Percentiles rank a stretch among this genome's conserved stretches.
Conservation (phyloP, 2,888 invertebrate genomes). For the Chalcosyrphus nemorum region DNA sequence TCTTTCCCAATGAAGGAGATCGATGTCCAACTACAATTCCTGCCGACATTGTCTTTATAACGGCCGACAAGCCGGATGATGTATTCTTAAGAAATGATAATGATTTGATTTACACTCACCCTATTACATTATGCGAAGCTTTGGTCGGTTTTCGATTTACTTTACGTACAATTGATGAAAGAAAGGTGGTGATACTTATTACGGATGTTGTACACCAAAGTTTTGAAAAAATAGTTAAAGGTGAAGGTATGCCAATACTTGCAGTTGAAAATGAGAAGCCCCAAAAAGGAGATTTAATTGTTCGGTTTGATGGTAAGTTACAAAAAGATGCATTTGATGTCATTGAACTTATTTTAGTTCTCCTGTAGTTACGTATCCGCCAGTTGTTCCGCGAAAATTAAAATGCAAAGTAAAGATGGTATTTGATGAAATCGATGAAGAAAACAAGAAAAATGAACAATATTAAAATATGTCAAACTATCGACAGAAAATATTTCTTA, state of each 20-base stretch:
- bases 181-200: conserved; percentile 87
- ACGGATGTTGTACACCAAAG: conserved; percentile 88
- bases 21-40: conserved; percentile 86
- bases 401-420: conserved; percentile 82
- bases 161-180: conserved; percentile 87
- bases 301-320: conserved; percentile 85
- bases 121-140: conserved; percentile 87
- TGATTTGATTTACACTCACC: conserved; percentile 85
- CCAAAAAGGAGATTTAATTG: conserved; percentile 85
- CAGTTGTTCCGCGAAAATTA: conserved; percentile 82
- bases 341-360: too few species aligned
- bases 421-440: conserved; percentile 81
- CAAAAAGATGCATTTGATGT: neutral
- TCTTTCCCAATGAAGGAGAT: conserved; percentile 91
- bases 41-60: conserved; percentile 89
- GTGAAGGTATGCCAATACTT: conserved; percentile 89
- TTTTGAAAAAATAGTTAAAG: conserved; percentile 87
- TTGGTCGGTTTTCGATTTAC: conserved; percentile 87
- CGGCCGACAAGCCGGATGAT: conserved; percentile 88
- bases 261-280: conserved; percentile 83
- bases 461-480: too few species aligned
- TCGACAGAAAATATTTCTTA: too few species aligned
- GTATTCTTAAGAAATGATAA: conserved; percentile 85
- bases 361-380: conserved; percentile 80
- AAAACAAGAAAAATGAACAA: conserved; percentile 77